Evolutionary conservation across 2,888 invertebrate species (phyloP).

Genomic region (Ephialtes manifestator): DNA sequence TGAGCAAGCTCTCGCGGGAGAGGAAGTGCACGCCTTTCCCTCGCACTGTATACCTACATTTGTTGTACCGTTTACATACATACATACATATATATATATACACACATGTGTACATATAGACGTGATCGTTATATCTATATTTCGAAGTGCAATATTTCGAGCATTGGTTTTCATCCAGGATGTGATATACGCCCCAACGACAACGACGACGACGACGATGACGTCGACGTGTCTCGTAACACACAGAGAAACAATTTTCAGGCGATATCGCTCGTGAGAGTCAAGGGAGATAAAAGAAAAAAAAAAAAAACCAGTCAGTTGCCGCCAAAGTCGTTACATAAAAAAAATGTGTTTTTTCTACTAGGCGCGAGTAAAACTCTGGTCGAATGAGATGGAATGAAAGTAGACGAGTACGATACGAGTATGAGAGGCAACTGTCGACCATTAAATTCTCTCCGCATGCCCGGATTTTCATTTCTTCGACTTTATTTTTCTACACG

Average conservation of each 20-base stretch:
- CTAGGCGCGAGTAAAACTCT: background rate
- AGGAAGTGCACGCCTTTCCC: constrained; percentile 32
- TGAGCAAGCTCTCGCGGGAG: constrained; percentile 60
- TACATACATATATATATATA: background rate
- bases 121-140: constrained; percentile 24
- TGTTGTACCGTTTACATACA: constrained; percentile 23
- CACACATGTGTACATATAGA: background rate
- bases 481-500: constrained; percentile 25
- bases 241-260: constrained; percentile 61
- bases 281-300: background rate
- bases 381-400: constrained; percentile 19
- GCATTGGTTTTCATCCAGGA: constrained; percentile 57
- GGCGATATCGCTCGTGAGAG: constrained; percentile 46
- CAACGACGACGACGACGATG: constrained; percentile 6
- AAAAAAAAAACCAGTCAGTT: constrained; percentile 32
- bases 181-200: constrained; percentile 45
- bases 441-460: constrained; percentile 48
- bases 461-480: constrained; percentile 40
- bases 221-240: constrained; percentile 22
- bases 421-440: constrained; percentile 21
- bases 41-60: constrained; percentile 18
- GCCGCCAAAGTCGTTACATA: constrained; percentile 29
- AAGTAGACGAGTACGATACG: constrained; percentile 24
- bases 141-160: constrained; percentile 38
- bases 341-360: constrained; percentile 40